Evolutionary conservation across 92 coral and sea anemone species (phyloP), one percentile per base, ranked within the genome.

Genomic region (Chrysogorgia sp.): DNA sequence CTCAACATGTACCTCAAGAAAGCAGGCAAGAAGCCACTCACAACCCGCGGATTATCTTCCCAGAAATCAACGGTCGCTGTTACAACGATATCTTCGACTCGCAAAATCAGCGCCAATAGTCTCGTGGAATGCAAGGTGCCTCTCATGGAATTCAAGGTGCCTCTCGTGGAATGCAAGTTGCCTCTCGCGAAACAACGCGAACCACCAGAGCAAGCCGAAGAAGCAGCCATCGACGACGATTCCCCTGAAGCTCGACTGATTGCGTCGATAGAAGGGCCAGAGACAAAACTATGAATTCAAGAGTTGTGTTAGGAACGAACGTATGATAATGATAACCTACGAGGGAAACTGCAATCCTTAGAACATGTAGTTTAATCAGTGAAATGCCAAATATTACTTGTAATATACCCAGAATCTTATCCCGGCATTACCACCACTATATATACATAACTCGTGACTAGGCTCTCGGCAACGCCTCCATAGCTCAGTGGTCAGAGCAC

Each of bases 1-100:
- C 55, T 69, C 21, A 69, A 69, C 45, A 45, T 69, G 76, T 69
- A 69, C 40, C 25, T 69, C 6, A 69, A 47, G 61, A 69, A 69
- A 22, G 76, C 76, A 23, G 76, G 76, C 26, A 69, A 34, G 34
- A 31, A 45, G 41, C 60, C 76, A 28, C 60, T 69, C 9, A 65
- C 72, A 1, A 69, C 60, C 15, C 4, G 34, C 13, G 10, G 48
- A 69, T 35, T 22, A 1, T 12, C 59, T 8, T 26, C 40, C 0
- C 59, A 48, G 40, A 69, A 69, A 49, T 69, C 76, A n/a, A 69
- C 76, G 14, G n/a, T 47, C 61, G 0, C 55, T 0, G n/a, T 60
- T 1, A 45, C 76, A 13, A 58, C 29, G 12, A 41, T 69, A 0
- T 26, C n/a, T n/a, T n/a, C n/a, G n/a, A n/a, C 60, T 48, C 60